A percentile compares a stretch with the other conserved stretches of the same genome.
These are phyloP conservation scores for Dendrophyllia cribrosa DNA, from an alignment of 64 coral and sea anemone genomes.

Conservation along the genomic window DNA sequence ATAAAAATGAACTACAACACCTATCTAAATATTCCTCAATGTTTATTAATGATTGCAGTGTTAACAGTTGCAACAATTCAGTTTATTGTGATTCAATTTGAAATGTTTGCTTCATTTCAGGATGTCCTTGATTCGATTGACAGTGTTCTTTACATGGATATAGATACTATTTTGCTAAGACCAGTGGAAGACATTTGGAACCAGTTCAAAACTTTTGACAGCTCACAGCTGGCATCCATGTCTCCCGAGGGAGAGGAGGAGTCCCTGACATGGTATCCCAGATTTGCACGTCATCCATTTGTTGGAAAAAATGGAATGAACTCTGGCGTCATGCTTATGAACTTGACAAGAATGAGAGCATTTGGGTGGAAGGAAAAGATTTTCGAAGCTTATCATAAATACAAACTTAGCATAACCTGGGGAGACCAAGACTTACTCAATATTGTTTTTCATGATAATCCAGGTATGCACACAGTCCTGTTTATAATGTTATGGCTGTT, in stretches of 20 bases:
- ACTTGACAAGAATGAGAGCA: slow-evolving; percentile 86
- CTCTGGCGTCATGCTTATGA: slow-evolving; percentile 96
- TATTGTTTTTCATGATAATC: slow-evolving; percentile 86
- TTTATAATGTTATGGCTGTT: too few species aligned
- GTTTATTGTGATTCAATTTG: too few species aligned
- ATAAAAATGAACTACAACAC: too few species aligned
- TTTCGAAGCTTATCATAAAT: slow-evolving; percentile 70
- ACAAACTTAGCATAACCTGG: slow-evolving; percentile 89
- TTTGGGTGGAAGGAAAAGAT: slow-evolving; percentile 79
- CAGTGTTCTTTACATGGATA: slow-evolving; percentile 86
- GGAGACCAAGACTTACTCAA: slow-evolving; percentile 95
- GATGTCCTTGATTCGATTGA: slow-evolving; percentile 61
- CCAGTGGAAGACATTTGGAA: slow-evolving; percentile 86
- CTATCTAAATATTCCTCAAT: too few species aligned
- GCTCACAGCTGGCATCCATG: slow-evolving; percentile 72
- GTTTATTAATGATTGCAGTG: too few species aligned
- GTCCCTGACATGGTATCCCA: slow-evolving; percentile 82
- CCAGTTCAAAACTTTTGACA: slow-evolving; percentile 72
- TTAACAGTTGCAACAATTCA: too few species aligned
- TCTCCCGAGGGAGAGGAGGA: slow-evolving; percentile 75
- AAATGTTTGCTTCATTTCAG: neutral
- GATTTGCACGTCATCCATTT: slow-evolving; percentile 91
- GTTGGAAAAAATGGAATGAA: slow-evolving; percentile 89
- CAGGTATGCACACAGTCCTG: slow-evolving; percentile 51
- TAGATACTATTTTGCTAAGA: slow-evolving; percentile 72